Conservation (phyloP, 1,140 invertebrate species). For the Calycopis cecrops region DNA sequence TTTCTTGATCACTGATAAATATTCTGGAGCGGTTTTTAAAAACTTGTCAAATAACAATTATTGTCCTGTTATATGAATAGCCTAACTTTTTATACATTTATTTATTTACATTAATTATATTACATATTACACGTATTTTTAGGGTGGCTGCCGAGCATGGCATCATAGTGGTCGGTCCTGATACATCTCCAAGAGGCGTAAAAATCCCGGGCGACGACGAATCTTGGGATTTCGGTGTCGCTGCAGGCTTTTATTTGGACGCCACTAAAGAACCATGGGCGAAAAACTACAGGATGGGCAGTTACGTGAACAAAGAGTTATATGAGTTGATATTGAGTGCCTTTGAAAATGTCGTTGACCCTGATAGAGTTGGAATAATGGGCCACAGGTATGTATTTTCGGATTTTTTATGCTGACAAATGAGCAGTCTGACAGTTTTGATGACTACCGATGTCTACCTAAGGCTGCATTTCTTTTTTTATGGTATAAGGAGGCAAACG, state of each 20-base stretch:
- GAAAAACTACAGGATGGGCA: conserved; percentile 96
- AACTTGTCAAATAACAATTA: no score
- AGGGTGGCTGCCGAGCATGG: conserved; percentile 86
- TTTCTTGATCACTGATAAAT: no score
- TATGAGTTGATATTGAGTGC: conserved; percentile 82
- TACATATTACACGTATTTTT: conserved; percentile 24
- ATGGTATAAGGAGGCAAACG: no score
- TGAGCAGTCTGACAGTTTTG: no score
- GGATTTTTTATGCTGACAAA: no score
- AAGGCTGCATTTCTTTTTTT: no score
- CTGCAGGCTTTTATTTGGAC: conserved; percentile 97
- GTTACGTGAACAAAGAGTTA: conserved; percentile 95
- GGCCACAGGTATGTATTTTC: conserved; percentile 89
- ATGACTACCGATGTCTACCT: no score
- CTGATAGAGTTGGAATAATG: conserved; percentile 85
- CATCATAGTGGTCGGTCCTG: conserved; percentile 92
- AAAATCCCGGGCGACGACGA: conserved; percentile 94
- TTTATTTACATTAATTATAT: no score
- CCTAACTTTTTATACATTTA: no score
- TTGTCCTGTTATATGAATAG: no score
- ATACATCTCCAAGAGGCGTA: conserved; percentile 95
- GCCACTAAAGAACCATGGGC: conserved; percentile 94
- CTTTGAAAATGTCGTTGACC: conserved; percentile 65
- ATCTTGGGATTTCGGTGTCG: conserved; percentile 94
- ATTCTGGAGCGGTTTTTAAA: no score